Percentiles rank a stretch among this genome's conserved stretches.
Conservation (phyloP, 2,113 vertebrate genomes). For the Proterorhinus semilunaris region DNA sequence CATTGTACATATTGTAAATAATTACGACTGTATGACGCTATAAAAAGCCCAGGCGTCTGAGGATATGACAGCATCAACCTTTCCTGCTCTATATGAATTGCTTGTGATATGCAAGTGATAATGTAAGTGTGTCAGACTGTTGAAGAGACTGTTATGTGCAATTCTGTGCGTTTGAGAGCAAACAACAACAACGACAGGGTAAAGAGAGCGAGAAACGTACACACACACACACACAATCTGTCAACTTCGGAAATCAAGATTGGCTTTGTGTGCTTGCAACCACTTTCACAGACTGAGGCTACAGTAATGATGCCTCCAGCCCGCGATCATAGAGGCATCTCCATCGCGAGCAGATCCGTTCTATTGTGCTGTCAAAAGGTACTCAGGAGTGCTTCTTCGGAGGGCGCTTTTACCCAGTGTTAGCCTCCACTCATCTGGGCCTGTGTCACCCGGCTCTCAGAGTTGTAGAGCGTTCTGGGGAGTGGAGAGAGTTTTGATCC, state of each 20-base stretch:
- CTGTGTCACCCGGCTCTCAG: conserved; percentile 17
- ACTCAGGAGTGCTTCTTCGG: conserved; percentile 21
- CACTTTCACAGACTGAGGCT: conserved; percentile 55
- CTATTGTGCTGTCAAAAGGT: conserved; percentile 40
- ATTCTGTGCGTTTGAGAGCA: conserved; percentile 51
- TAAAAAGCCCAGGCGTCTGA: conserved; percentile 26
- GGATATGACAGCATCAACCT: conserved; percentile 15
- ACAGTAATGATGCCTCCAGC: conserved; percentile 35
- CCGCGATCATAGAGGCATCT: conserved; percentile 42
- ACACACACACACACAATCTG: conserved; percentile 49
- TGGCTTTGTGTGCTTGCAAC: conserved; percentile 50
- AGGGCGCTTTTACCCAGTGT: conserved; percentile 32
- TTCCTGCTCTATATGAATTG: conserved; percentile 16
- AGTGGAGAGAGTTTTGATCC: conserved; percentile 48
- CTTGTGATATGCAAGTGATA: conserved; percentile 19
- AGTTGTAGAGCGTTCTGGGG: conserved; percentile 40
- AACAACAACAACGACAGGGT: conserved; percentile 43
- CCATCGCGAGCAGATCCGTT: conserved; percentile 32
- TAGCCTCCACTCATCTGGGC: conserved; percentile 21
- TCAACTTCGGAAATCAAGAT: conserved; percentile 49
- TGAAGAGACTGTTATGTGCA: conserved; percentile 29
- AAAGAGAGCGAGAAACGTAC: conserved; percentile 22
- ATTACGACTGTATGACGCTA: conserved; percentile 17
- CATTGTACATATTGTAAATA: too few relatives aligned
- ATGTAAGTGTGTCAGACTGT: conserved; percentile 15